phyloP scores from a whole-genome alignment of 1,140 invertebrate genomes.

The Chironomus tepperi region DNA sequence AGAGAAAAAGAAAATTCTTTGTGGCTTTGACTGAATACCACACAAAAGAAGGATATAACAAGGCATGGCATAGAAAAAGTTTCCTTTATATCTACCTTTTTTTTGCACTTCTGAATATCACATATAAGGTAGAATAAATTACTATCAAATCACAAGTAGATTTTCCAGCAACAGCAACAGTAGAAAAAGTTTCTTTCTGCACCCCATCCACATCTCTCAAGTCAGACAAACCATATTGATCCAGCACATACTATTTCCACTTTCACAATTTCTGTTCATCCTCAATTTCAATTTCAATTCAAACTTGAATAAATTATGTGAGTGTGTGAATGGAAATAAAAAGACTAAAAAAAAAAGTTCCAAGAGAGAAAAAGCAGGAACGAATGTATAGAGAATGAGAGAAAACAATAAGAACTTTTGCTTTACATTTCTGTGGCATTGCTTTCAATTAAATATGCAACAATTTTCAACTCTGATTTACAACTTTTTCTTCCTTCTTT shows the following conservation, averaged over 20 bases:
- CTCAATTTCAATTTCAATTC: constrained; percentile 6
- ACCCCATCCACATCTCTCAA: no score
- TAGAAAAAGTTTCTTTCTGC: no score
- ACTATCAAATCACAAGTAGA: constrained; percentile 1
- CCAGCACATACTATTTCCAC: no score
- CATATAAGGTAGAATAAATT: background rate
- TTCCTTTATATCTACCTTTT: no score
- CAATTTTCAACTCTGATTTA: background rate
- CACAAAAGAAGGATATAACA: background rate
- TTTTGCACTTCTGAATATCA: no score
- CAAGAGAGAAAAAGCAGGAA: background rate
- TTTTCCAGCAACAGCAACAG: background rate
- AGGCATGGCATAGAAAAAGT: no score
- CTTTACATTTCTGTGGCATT: constrained; percentile 12
- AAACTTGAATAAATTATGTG: constrained; percentile 1
- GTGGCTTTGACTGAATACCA: background rate
- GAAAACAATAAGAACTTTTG: background rate
- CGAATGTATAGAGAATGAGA: background rate
- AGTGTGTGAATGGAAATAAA: background rate
- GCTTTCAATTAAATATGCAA: constrained; percentile 14
- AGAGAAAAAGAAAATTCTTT: background rate
- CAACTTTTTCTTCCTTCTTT: background rate
- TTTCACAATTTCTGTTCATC: no score
- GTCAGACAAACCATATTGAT: no score
- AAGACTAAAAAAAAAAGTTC: no score